phyloP scores from a whole-genome alignment of 2,797 vertebrate genomes.

The Sebastes taczanowskii region DNA sequence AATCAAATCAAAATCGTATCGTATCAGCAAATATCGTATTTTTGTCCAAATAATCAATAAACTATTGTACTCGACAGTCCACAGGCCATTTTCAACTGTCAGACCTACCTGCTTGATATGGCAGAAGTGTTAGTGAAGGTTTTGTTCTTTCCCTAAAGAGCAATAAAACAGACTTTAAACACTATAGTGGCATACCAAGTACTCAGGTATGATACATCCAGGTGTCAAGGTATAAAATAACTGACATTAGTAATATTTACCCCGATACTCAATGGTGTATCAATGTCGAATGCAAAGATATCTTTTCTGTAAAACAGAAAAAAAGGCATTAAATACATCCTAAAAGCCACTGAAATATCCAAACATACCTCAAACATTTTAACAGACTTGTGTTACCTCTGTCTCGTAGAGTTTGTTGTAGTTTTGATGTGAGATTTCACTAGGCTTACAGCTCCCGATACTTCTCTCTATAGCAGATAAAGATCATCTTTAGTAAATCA shows the following conservation, averaged over 20 bases:
- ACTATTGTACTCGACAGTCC: not conserved
- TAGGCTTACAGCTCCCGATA: conserved; percentile 8
- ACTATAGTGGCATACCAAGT: not conserved
- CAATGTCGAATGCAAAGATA: conserved; percentile 86
- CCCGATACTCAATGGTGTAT: conserved; percentile 79
- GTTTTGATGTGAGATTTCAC: conserved; percentile 51
- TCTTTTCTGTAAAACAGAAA: conserved; percentile 81
- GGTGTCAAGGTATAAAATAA: not conserved
- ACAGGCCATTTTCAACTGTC: not conserved
- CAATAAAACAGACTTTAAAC: conserved; percentile 24
- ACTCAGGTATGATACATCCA: not conserved
- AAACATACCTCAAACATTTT: not conserved
- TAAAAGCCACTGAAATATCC: conserved; percentile 2
- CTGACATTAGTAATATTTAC: conserved; percentile 71
- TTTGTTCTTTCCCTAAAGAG: conserved; percentile 59
- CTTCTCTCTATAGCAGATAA: conserved; percentile 50
- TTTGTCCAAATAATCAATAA: no score
- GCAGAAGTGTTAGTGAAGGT: conserved; percentile 32
- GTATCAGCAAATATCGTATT: no score
- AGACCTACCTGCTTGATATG: conserved; percentile 66
- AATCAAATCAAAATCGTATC: no score
- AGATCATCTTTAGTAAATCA: conserved; percentile 19
- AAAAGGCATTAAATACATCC: not conserved
- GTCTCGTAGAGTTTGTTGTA: conserved; percentile 7
- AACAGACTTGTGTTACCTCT: conserved; percentile 56